phyloP scores from a whole-genome alignment of 1,140 invertebrate species.

The Doryteuthis pealeii region DNA sequence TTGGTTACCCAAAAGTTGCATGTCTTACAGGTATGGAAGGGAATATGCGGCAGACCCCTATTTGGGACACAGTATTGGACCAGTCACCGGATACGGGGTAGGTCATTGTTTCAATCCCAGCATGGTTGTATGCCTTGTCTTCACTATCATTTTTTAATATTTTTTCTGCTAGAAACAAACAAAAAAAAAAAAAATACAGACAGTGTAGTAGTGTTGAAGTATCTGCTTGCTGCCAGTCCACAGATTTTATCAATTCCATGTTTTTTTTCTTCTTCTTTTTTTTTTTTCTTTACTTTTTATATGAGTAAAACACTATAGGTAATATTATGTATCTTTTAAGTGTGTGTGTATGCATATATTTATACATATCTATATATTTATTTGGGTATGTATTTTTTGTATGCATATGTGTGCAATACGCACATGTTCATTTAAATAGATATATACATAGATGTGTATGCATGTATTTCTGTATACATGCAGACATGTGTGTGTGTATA shows the following conservation, averaged over 20 bases:
- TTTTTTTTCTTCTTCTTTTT: too few relatives aligned
- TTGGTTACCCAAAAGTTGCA: slow-evolving; percentile 9
- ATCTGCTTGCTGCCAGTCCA: background rate
- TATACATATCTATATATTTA: background rate
- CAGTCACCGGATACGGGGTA: slow-evolving; percentile 94
- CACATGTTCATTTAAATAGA: background rate
- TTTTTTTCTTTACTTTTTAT: too few relatives aligned
- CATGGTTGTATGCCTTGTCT: slow-evolving; percentile 13
- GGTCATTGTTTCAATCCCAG: slow-evolving; percentile 49
- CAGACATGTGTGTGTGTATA: background rate
- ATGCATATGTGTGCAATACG: background rate
- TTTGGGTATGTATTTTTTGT: background rate
- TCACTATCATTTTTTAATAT: background rate
- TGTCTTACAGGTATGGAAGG: slow-evolving; percentile 74
- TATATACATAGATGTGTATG: background rate
- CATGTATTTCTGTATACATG: background rate
- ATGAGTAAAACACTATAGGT: too few relatives aligned
- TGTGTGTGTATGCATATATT: background rate
- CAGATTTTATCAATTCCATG: background rate
- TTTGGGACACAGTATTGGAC: slow-evolving; percentile 92
- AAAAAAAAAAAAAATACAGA: too few relatives aligned
- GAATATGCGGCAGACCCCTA: slow-evolving; percentile 89
- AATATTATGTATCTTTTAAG: background rate
- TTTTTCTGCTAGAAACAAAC: background rate
- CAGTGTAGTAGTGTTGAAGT: background rate